Base-by-base conservation (phyloP, 2,797 vertebrate species). In the Alca torda region DNA sequence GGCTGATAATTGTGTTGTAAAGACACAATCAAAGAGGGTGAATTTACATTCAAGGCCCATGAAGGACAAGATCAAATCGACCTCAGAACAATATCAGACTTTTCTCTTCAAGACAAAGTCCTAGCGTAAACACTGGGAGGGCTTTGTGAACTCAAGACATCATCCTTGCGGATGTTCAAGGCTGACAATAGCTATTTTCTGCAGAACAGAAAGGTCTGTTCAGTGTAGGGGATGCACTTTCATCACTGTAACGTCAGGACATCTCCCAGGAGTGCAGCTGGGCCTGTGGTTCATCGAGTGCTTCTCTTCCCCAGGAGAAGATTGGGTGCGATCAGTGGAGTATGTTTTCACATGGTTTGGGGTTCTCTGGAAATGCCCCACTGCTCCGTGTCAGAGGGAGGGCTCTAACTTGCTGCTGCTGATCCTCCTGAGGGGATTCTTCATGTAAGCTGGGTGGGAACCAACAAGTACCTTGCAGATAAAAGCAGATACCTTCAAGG, bases 241-340 rank as follows among this genome's bases (percentile, higher is more conserved):
- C 59, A 33, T 21, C 46, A 4, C 75, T 0, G 1, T 12, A 4
- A 37, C 3, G 11, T 41, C 74, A 43, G 57, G 45, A 3, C 21
- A 16, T 31, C 69, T 69, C 67, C 21, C 39, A 23, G 67, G 53
- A 21, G 17, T 6, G 3, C 68, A 56, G 2, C 54, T 35, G 61
- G 21, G 35, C 60, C 68, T 76, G 37, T 39, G 73, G 13, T 45
- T 61, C 73, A 16, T 30, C 59, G 14, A 28, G 65, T 30, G 64
- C 51, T 93, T 45, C 57, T 87, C 33, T 43, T 51, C 56, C 57
- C 28, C 81, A 11, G 39, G 26, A 46, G 33, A 37, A 50, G 13
- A 6, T 0, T 8, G 70, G n/a, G 5, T 41, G n/a, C 25, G 16
- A 0, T 13, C 13, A 5, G 0, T 15, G 28, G 59, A 31, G 28